Conservation (phyloP, 2,797 vertebrate genomes). For the Crocodylus rhombifer region DNA sequence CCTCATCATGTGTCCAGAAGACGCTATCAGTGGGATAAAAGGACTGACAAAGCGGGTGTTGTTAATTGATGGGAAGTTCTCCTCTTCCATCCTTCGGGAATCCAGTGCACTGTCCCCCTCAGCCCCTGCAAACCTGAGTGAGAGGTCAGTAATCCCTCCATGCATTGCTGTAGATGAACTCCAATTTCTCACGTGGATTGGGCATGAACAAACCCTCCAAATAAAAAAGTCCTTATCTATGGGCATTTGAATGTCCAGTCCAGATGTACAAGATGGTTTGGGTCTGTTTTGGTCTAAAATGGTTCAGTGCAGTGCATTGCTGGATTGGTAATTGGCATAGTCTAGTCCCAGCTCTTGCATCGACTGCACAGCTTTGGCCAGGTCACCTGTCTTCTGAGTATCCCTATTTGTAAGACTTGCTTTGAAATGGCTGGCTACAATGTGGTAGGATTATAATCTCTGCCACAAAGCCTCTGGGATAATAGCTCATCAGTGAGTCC, state of each 20-base stretch:
- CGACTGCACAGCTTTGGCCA: neutral
- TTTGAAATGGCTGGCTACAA: neutral
- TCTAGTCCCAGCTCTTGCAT: neutral
- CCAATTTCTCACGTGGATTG: neutral
- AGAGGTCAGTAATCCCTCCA: neutral
- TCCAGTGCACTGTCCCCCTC: neutral
- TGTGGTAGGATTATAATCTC: neutral
- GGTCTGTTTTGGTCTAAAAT: neutral
- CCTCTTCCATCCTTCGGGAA: neutral
- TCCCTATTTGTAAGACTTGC: neutral
- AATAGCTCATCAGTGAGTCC: neutral
- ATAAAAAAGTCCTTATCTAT: neutral
- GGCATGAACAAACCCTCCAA: neutral
- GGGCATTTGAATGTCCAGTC: neutral
- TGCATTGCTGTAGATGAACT: neutral
- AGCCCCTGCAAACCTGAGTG: neutral
- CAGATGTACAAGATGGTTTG: neutral
- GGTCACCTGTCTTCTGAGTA: neutral
- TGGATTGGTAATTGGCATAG: neutral
- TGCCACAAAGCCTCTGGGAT: neutral
- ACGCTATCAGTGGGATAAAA: neutral
- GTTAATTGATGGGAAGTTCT: neutral
- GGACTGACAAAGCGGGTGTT: neutral
- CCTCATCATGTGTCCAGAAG: neutral
- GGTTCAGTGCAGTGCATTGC: neutral